Evolutionary conservation across 2,113 vertebrate genomes (phyloP), one percentile per base, ranked within the genome.

Genomic region (Cyprinus carpio): DNA sequence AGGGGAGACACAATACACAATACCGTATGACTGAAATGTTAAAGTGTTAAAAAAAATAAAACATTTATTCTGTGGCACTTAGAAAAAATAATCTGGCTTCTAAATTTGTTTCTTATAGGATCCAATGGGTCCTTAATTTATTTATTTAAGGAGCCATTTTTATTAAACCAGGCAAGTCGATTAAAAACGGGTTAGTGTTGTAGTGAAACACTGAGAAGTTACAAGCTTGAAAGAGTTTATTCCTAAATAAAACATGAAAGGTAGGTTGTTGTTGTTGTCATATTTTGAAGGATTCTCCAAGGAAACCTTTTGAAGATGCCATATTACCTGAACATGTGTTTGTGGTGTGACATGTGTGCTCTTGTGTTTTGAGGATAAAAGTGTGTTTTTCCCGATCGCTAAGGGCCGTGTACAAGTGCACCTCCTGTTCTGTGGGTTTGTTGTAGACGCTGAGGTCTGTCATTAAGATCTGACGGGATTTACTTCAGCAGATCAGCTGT

Each of bases 381-480:
- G 69, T 74, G 20, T 74, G 69, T 72, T 72, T 72, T 71, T 71
- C 27, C 13, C 15, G 29, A 67, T 15, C 6, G 27, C 18, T 67
- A 13, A 18, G 40, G 3, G 16, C 18, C 71, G 60, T 60, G 20
- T 71, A 11, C 5, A 15, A 18, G 76, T 54, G 81, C 78, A 65
- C 29, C 40, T 71, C 20, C 79, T 77, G 40, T 34, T 81, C 16
- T 74, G n/a, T 31, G 69, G 29, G 62, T 75, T 75, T 58, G 69
- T 75, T 46, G 49, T 75, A 49, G 82, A 43, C 37, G 13, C 25
- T 37, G 56, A 13, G 43, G 75, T 84, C 85, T 87, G 83, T 87
- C 75, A 90, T 90, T 90, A 90, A 27, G n/a, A 81, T 46, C 60
- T 81, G 37, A 89, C 88, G 82, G 85, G 83, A 81, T 71, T 87